Conservation (phyloP, 2,888 invertebrate species). For the Xestia rhomboidea region DNA sequence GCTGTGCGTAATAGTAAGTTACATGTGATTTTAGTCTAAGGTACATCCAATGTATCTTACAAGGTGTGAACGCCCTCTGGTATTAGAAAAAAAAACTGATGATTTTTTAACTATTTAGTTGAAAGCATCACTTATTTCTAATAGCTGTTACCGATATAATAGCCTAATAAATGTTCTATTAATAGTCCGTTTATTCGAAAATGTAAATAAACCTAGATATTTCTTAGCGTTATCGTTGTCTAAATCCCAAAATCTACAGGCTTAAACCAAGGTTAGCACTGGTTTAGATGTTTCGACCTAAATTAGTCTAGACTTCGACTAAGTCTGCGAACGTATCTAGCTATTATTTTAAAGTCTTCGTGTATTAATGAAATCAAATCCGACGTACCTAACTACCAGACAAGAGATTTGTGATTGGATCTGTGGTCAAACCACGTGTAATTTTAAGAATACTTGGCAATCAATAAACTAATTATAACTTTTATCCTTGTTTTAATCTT, state of each 20-base stretch:
- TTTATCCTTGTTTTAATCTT: slow-evolving; percentile 30
- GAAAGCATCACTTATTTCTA: slow-evolving; percentile 22
- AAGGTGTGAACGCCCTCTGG: slow-evolving; percentile 80
- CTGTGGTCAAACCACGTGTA: slow-evolving; percentile 15
- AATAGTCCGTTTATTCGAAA: slow-evolving; percentile 25
- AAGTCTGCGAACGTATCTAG: not conserved
- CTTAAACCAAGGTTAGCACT: slow-evolving; percentile 24
- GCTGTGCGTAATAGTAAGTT: slow-evolving; percentile 78
- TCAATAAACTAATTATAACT: slow-evolving; percentile 10
- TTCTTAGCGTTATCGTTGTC: slow-evolving; percentile 32
- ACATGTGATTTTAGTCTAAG: slow-evolving; percentile 82
- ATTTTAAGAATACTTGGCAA: slow-evolving; percentile 28
- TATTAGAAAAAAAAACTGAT: slow-evolving; percentile 81
- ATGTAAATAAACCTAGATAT: slow-evolving; percentile 45
- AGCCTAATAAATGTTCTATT: slow-evolving; percentile 1
- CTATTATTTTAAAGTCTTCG: slow-evolving; percentile 19
- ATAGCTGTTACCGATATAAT: slow-evolving; percentile 4
- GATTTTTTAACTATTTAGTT: slow-evolving; percentile 59
- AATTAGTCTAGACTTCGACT: slow-evolving; percentile 33
- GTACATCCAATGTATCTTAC: slow-evolving; percentile 77
- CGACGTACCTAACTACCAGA: not conserved
- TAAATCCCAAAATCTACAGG: slow-evolving; percentile 38
- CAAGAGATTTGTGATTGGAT: slow-evolving; percentile 1
- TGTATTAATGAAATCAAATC: not conserved
- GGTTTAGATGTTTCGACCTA: slow-evolving; percentile 29